Evolutionary conservation across 2,113 vertebrate species (phyloP).

Genomic region (Calonectris borealis): DNA sequence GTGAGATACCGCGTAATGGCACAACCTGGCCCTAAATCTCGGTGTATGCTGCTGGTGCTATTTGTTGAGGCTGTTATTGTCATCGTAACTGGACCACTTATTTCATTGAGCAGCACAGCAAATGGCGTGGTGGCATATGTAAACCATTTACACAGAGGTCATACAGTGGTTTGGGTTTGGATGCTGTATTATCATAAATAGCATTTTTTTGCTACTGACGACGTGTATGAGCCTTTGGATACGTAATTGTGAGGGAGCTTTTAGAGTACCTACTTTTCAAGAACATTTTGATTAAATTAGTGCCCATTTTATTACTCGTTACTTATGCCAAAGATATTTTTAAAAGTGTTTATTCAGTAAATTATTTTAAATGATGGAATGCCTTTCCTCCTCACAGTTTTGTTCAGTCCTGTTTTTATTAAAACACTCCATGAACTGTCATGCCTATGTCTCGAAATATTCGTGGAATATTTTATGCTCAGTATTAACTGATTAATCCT

Average conservation of each 20-base stretch:
- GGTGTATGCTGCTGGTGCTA: not conserved
- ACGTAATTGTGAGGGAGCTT: not conserved
- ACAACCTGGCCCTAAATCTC: not conserved
- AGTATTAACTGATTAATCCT: slow-evolving; percentile 74
- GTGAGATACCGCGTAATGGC: not conserved
- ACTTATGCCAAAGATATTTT: slow-evolving; percentile 25
- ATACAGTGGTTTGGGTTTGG: not conserved
- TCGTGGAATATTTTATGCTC: slow-evolving; percentile 44
- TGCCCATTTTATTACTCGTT: not conserved
- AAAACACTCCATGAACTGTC: slow-evolving; percentile 35
- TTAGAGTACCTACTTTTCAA: slow-evolving; percentile 5
- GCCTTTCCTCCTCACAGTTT: not conserved
- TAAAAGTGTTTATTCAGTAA: slow-evolving; percentile 44
- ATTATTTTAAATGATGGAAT: slow-evolving; percentile 26
- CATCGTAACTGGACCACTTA: not conserved
- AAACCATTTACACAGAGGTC: not conserved
- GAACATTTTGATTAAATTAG: slow-evolving; percentile 51
- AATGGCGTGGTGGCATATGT: not conserved
- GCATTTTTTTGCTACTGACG: not conserved
- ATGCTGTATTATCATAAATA: not conserved
- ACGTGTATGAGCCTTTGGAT: not conserved
- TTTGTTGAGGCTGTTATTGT: not conserved
- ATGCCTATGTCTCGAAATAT: slow-evolving; percentile 38
- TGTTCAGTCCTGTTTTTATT: slow-evolving; percentile 47
- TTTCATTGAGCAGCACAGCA: not conserved